Percentiles rank a stretch among this genome's conserved stretches.
Conservation (phyloP, 1,140 invertebrate species). For the Hycleus phaleratus region DNA sequence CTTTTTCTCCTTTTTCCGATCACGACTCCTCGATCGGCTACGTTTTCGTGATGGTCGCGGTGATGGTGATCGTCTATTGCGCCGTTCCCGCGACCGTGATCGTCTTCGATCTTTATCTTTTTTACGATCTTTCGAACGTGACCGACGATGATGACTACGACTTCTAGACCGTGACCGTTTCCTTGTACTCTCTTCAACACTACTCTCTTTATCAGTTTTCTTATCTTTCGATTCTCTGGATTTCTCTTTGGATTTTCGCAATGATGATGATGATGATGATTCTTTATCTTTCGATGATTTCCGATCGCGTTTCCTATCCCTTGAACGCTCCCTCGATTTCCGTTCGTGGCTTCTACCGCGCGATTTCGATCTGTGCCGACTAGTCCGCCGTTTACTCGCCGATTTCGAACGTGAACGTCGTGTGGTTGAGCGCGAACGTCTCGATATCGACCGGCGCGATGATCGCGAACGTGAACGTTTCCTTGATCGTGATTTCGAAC, state of each 20-base stretch:
- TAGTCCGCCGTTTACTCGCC: slow-evolving; percentile 18
- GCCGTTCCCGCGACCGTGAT: slow-evolving; percentile 40
- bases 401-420: slow-evolving; percentile 1
- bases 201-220: slow-evolving; percentile 33
- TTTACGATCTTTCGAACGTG: too few species aligned
- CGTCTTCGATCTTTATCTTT: slow-evolving; percentile 18
- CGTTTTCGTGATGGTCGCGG: background rate
- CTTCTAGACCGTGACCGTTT: slow-evolving; percentile 40
- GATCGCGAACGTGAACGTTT: slow-evolving; percentile 28
- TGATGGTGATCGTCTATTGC: slow-evolving; percentile 39
- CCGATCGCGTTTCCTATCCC: slow-evolving; percentile 36
- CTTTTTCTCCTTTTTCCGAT: slow-evolving; percentile 26
- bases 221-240: slow-evolving; percentile 31
- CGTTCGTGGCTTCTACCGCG: slow-evolving; percentile 4
- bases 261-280: slow-evolving; percentile 9
- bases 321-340: slow-evolving; percentile 36
- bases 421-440: slow-evolving; percentile 46
- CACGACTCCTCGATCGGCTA: slow-evolving; percentile 19
- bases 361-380: slow-evolving; percentile 2
- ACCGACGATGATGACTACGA: slow-evolving; percentile 37
- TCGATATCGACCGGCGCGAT: slow-evolving; percentile 22
- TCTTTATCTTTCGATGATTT: slow-evolving; percentile 40
- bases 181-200: slow-evolving; percentile 19
- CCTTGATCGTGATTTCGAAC: slow-evolving; percentile 26
- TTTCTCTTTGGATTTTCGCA: slow-evolving; percentile 24